Evolutionary conservation across 2,888 invertebrate species (phyloP).

Genomic region (Erpobdella octoculata): DNA sequence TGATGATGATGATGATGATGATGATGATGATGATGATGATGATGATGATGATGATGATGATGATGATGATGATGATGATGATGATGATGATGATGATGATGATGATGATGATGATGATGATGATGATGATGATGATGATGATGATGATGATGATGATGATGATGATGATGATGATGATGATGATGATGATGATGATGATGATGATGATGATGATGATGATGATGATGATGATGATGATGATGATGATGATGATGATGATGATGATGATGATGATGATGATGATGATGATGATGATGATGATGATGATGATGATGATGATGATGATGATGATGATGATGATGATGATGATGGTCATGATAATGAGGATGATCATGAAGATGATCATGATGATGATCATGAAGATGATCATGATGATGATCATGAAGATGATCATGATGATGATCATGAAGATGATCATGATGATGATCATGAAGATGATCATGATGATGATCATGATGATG

Average conservation of each 20-base stretch:
- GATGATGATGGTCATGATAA: too few relatives aligned
- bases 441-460: constrained; percentile 4
- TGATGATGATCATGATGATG: constrained; percentile 19
- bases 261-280: too few relatives aligned
- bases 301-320: too few relatives aligned
- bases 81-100: constrained; percentile 27
- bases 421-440: neutral
- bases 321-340: too few relatives aligned
- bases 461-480: constrained; percentile 19
- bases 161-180: constrained; percentile 25
- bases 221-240: too few relatives aligned
- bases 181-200: constrained; percentile 21
- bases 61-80: constrained; percentile 25
- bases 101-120: constrained; percentile 26
- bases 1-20: constrained; percentile 21
- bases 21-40: constrained; percentile 63
- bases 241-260: too few relatives aligned
- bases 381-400: neutral
- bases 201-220: too few relatives aligned
- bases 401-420: neutral
- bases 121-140: constrained; percentile 24
- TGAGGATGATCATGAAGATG: too few relatives aligned
- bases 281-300: too few relatives aligned
- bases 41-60: constrained; percentile 18
- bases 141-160: constrained; percentile 14